These are phyloP conservation scores for Drosophila nigricruria DNA, from an alignment of 2,888 invertebrate genomes.

Conservation along the genomic window DNA sequence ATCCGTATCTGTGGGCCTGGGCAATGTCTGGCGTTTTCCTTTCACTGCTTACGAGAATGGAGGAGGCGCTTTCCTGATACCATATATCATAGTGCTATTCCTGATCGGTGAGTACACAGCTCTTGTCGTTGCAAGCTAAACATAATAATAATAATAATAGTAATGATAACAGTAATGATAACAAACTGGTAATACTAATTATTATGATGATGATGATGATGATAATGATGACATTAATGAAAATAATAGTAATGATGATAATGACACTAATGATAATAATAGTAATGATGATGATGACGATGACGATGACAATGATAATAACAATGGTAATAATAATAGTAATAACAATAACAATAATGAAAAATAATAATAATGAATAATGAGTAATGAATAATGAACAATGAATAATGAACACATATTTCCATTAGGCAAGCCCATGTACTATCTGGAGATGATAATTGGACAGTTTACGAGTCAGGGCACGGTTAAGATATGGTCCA, in stretches of 20 bases:
- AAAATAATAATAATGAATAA: background rate
- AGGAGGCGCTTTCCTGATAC: constrained; percentile 91
- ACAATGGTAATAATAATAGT: background rate
- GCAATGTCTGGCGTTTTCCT: constrained; percentile 90
- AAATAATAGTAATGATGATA: too few relatives aligned
- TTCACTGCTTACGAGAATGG: constrained; percentile 90
- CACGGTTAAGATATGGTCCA: constrained; percentile 89
- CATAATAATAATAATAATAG: too few relatives aligned
- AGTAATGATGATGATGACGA: background rate
- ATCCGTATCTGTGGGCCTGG: constrained; percentile 90
- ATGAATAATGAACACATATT: background rate
- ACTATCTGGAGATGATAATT: constrained; percentile 92
- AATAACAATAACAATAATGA: background rate
- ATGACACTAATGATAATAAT: background rate
- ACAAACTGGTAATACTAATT: too few relatives aligned
- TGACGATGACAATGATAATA: too few relatives aligned
- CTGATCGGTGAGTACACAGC: constrained; percentile 86
- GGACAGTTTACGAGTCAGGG: constrained; percentile 94
- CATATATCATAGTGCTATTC: constrained; percentile 89
- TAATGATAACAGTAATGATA: background rate
- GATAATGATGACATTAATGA: background rate
- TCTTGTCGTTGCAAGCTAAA: too few relatives aligned
- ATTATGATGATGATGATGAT: background rate
- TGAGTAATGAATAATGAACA: background rate
- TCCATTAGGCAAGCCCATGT: constrained; percentile 90